Evolutionary conservation across 2,888 invertebrate genomes (phyloP).

Genomic region (Heliconius erato): DNA sequence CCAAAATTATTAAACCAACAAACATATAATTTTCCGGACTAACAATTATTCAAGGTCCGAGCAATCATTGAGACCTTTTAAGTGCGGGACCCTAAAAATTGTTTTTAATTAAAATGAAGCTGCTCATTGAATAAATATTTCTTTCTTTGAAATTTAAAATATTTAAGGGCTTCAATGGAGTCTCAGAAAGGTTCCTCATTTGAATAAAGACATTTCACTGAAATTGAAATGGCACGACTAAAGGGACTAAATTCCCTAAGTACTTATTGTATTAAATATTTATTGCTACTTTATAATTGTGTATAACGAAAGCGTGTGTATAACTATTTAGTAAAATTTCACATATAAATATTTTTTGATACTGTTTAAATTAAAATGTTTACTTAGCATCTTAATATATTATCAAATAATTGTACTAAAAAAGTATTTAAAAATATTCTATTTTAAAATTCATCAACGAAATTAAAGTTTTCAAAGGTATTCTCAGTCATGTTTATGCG

Average conservation of each 20-base stretch:
- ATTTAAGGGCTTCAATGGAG: constrained; percentile 15
- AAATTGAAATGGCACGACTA: constrained; percentile 6
- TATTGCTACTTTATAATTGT: background rate
- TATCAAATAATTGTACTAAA: too few species aligned
- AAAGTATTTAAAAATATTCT: too few species aligned
- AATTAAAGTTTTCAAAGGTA: too few species aligned
- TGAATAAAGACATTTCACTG: constrained; percentile 24
- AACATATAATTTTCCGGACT: background rate
- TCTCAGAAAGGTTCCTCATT: constrained; percentile 23
- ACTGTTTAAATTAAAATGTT: too few species aligned
- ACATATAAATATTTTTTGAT: too few species aligned
- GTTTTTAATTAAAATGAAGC: constrained; percentile 29
- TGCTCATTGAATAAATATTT: constrained; percentile 14
- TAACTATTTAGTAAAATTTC: too few species aligned
- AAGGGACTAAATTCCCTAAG: background rate
- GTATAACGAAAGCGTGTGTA: background rate
- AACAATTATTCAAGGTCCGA: background rate
- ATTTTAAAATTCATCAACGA: too few species aligned
- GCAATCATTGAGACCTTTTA: background rate
- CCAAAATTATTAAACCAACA: too few species aligned
- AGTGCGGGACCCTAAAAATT: constrained; percentile 11
- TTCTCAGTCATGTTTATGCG: too few species aligned
- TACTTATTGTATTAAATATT: constrained; percentile 1
- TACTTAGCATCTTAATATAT: too few species aligned
- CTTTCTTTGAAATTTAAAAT: constrained; percentile 23